phyloP scores from a whole-genome alignment of 2,797 vertebrate genomes.

The Fistularia tabacaria region DNA sequence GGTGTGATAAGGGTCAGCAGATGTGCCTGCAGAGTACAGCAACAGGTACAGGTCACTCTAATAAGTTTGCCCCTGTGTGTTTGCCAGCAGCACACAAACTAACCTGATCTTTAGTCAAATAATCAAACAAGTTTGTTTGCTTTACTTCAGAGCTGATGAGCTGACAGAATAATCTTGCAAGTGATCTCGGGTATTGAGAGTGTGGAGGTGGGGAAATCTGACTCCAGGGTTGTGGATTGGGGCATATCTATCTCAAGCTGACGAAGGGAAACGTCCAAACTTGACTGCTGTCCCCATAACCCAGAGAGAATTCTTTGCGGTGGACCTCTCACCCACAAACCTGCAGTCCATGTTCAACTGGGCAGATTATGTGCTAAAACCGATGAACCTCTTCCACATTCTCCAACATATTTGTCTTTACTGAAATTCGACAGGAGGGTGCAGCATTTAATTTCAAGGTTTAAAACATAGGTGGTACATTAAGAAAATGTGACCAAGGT shows the following conservation, averaged over 20 bases:
- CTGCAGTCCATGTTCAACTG: not conserved
- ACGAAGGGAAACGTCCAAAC: slow-evolving; percentile 43
- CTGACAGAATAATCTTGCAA: slow-evolving; percentile 25
- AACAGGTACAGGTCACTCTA: slow-evolving; percentile 33
- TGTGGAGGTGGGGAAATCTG: slow-evolving; percentile 47
- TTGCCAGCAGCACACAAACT: slow-evolving; percentile 57
- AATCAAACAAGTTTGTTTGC: slow-evolving; percentile 25
- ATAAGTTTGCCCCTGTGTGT: slow-evolving; percentile 25
- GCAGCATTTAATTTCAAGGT: slow-evolving; percentile 36
- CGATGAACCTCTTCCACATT: slow-evolving; percentile 13
- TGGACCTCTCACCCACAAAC: slow-evolving; percentile 22
- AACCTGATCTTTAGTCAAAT: slow-evolving; percentile 31
- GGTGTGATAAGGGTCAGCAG: slow-evolving; percentile 45
- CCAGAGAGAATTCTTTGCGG: slow-evolving; percentile 17
- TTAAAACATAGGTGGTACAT: slow-evolving; percentile 32
- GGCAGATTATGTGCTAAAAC: slow-evolving; percentile 5
- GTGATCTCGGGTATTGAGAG: slow-evolving; percentile 27
- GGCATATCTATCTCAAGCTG: slow-evolving; percentile 33
- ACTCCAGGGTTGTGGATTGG: slow-evolving; percentile 19
- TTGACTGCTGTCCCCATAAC: slow-evolving; percentile 40
- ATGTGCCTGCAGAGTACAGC: slow-evolving; percentile 31
- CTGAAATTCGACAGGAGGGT: slow-evolving; percentile 46
- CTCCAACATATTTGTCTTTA: slow-evolving; percentile 17
- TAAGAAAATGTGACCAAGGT: slow-evolving; percentile 16
- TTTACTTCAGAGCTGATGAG: slow-evolving; percentile 15